Conservation (phyloP, 2,888 invertebrate genomes). For the Dynastes grantii region DNA sequence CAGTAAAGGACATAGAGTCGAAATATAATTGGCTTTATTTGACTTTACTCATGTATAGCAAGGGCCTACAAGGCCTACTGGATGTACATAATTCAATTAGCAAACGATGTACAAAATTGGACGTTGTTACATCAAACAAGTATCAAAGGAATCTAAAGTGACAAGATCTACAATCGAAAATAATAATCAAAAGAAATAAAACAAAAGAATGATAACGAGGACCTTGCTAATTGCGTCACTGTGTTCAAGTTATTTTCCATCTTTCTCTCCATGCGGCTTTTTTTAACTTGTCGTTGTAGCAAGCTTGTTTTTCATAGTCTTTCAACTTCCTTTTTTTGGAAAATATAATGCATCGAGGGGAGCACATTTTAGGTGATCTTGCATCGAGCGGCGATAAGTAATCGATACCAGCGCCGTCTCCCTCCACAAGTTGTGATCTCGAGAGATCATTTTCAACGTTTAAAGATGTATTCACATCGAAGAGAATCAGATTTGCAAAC, state of each 20-base stretch:
- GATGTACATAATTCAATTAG: neutral
- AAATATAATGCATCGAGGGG: neutral
- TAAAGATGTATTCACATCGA: too few relatives aligned
- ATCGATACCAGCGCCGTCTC: too few relatives aligned
- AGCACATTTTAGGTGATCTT: too few relatives aligned
- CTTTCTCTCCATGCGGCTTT: neutral
- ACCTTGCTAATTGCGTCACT: neutral
- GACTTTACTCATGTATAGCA: neutral
- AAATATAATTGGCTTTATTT: slow-evolving; percentile 6
- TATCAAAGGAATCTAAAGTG: neutral
- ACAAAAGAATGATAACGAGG: neutral
- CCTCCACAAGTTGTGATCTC: too few relatives aligned
- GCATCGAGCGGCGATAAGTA: too few relatives aligned
- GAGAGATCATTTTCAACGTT: too few relatives aligned
- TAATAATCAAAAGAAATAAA: neutral
- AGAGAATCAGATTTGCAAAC: too few relatives aligned
- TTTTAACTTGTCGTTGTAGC: neutral
- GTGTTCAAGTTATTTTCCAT: neutral
- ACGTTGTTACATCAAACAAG: neutral
- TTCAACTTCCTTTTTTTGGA: neutral
- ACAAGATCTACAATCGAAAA: neutral
- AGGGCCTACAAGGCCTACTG: neutral
- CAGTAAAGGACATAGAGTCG: too few relatives aligned
- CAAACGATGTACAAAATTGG: neutral
- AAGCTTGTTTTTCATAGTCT: neutral